Evolutionary conservation across 2,888 invertebrate genomes (phyloP).

Genomic region (Agrochola macilenta): DNA sequence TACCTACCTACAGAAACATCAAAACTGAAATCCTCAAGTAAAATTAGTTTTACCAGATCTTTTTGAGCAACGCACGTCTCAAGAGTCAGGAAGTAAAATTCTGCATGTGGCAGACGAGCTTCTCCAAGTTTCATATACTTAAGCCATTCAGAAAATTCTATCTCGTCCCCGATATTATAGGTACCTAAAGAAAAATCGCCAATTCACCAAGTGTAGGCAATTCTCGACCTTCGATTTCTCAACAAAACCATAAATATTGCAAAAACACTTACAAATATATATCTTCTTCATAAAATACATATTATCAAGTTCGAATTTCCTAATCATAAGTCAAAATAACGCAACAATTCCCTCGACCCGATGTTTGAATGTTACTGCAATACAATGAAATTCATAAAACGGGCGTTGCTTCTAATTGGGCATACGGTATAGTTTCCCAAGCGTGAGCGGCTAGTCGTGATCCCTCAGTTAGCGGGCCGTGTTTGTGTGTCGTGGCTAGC

Average conservation of each 20-base stretch:
- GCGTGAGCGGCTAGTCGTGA: slow-evolving; percentile 73
- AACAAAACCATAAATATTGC: slow-evolving; percentile 19
- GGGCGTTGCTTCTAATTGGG: slow-evolving; percentile 48
- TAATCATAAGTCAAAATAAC: slow-evolving; percentile 17
- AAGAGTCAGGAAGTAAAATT: neutral
- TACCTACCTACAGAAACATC: neutral
- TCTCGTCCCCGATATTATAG: neutral
- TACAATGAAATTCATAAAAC: slow-evolving; percentile 45
- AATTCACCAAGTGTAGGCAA: neutral
- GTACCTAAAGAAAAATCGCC: neutral
- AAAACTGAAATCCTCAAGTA: neutral
- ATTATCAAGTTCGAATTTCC: slow-evolving; percentile 22
- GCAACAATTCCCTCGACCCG: slow-evolving; percentile 36
- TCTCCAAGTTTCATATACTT: neutral
- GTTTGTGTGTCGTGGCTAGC: slow-evolving; percentile 73
- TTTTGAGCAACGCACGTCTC: neutral
- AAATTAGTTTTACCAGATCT: neutral
- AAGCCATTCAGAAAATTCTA: neutral
- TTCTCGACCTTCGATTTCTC: slow-evolving; percentile 2
- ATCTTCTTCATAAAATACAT: neutral
- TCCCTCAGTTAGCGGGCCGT: slow-evolving; percentile 71
- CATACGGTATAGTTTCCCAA: slow-evolving; percentile 65
- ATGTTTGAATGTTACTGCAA: slow-evolving; percentile 43
- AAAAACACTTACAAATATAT: slow-evolving; percentile 19
- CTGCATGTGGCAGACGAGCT: neutral